Evolutionary conservation across 1,140 invertebrate genomes (phyloP).

Genomic region (Whitmania pigra): DNA sequence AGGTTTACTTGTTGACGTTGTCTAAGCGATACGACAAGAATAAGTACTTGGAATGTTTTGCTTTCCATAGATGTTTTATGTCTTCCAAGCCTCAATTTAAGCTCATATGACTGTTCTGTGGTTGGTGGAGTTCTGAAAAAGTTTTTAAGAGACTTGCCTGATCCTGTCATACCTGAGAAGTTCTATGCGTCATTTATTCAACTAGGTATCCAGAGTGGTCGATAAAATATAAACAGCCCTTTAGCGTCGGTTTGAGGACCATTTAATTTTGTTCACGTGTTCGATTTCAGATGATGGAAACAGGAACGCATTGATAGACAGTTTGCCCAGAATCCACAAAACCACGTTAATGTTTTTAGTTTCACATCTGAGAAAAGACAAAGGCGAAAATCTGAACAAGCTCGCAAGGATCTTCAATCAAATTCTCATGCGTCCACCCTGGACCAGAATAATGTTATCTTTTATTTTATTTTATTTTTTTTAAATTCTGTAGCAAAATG

Average conservation of each 20-base stretch:
- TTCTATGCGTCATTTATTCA: conserved; percentile 63
- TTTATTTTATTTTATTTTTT: neutral
- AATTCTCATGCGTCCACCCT: conserved; percentile 58
- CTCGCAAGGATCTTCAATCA: conserved; percentile 62
- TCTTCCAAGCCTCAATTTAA: neutral
- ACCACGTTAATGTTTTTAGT: conserved; percentile 56
- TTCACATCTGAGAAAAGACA: conserved; percentile 54
- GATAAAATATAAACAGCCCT: no score
- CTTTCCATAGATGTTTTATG: neutral
- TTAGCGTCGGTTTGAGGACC: no score
- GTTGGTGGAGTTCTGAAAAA: conserved; percentile 60
- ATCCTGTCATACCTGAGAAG: conserved; percentile 62
- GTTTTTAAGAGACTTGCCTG: conserved; percentile 61
- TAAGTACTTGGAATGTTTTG: neutral
- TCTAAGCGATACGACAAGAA: no score
- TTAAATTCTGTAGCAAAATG: neutral
- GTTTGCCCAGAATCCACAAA: conserved; percentile 54
- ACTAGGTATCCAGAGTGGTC: conserved; percentile 30
- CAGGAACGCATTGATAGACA: conserved; percentile 30
- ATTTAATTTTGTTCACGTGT: neutral
- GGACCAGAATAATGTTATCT: conserved; percentile 57
- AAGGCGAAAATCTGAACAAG: conserved; percentile 53
- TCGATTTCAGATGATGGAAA: neutral
- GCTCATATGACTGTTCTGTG: conserved; percentile 48
- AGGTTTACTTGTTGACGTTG: neutral